Base-by-base conservation (phyloP, 2,113 vertebrate species). In the Nothobranchius kuhntae region DNA sequence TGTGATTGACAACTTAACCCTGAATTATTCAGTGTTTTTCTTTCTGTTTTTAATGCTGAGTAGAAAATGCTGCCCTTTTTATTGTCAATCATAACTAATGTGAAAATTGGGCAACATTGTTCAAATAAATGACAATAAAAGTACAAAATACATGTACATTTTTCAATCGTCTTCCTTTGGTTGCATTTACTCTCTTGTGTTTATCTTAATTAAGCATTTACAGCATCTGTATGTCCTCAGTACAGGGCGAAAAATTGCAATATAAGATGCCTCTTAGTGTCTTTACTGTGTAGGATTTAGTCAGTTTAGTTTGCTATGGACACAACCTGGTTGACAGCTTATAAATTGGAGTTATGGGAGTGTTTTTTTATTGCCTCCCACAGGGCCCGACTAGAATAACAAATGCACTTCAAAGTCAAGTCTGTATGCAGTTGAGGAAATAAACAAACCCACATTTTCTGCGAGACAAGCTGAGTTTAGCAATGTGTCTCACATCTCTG, bases 261-360 rank as follows among this genome's bases (percentile, higher is more conserved):
- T 68, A 70, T 76, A 71, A 71, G 86, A 85, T 86, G 73, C 74
- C 75, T 64, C 86, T 78, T 71, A 80, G 85, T 75, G 62, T 75
- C 56, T 85, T 87, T 86, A 86, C 85, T 84, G 82, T 81, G n/a
- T 71, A 77, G 84, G 71, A 89, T 83, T 65, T 77, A 62, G 79
- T 80, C 80, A 48, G 71, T 78, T 77, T 74, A 83, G 84, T 85
- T 89, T 82, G 63, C 79, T 71, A 56, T 42, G 56, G 87, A 89
- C 81, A 81, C 83, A 80, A 80, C 81, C 72, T 68, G 70, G 63
- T 72, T 91, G 88, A 88, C 91, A 90, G 84, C 78, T 87, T 90
- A 84, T 91, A 89, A 90, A 93, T 91, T 91, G 85, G 80, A 89
- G 91, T 89, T 86, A 81, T 76, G 78, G 67, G 77, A 86, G 78